Base-by-base conservation (phyloP, 1,140 invertebrate genomes). In the Antheraea mylitta region DNA sequence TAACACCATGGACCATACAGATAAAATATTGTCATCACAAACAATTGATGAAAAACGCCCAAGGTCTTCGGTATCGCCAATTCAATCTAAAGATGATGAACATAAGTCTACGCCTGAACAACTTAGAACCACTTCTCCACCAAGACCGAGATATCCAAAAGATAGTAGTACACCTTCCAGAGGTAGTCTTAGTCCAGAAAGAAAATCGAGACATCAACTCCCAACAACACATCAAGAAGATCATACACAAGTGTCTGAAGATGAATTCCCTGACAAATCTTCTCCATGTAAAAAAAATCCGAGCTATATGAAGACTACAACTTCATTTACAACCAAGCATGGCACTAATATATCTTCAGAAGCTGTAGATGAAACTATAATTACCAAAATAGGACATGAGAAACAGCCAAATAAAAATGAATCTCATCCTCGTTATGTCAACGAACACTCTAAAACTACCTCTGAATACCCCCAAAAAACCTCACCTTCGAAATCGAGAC, bases 291-390 rank as follows among this genome's bases (percentile, higher is more conserved):
- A 7, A 42, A 42, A 42, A n/a, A n/a, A 3, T 42, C 70, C 70
- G 16, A 58, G 63, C 30, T 74, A 68, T 19, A 66, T 68, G 69
- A 70, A 74, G 42, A 70, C 72, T 18, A 74, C 69, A 7, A 18
- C 58, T 18, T 58, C 72, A 7, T 48, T 42, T 7, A 36, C 65
- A n/a, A 59, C 67, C 16, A 74, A 69, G 64, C 59, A 67, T 64
- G 72, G 70, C n/a, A 66, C 60, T n/a, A 42, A 45, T 60, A 22
- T 18, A 38, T 66, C 64, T 36, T 59, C 66, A 45, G 58, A 72
- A 30, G 64, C 69, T 37, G 30, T 66, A 16, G 64, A 69, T 58
- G 64, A 72, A 72, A 66, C 9, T 16, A 68, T 30, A 18, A 62
- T 58, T 0, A 4, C 38, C 38, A 58, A 38, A 69, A 5, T n/a